Evolutionary conservation across 1,140 invertebrate species (phyloP).

Genomic region (Neotoxoptera formosana): DNA sequence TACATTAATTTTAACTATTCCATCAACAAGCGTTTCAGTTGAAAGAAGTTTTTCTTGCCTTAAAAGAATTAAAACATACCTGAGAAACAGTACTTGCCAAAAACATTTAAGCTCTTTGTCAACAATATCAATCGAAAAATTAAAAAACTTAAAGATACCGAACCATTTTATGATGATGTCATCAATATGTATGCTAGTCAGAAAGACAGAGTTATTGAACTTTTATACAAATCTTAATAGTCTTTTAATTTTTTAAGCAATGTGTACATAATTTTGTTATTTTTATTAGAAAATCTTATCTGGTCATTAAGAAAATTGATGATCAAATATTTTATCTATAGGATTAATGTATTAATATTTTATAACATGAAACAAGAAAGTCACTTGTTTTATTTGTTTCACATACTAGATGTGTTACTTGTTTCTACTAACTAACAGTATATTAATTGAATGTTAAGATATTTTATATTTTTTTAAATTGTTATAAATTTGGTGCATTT

Average conservation of each 20-base stretch:
- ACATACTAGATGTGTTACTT: no score
- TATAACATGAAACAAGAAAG: no score
- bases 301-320: no score
- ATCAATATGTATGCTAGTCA: conserved; percentile 18
- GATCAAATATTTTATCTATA: no score
- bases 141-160: background rate
- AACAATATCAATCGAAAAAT: background rate
- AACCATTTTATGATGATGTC: conserved; percentile 10
- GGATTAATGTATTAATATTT: no score
- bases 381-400: no score
- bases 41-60: conserved; percentile 12
- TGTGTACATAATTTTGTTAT: no score
- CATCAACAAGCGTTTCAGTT: background rate
- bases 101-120: background rate
- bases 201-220: background rate
- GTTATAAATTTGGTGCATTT: no score
- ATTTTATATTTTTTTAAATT: no score
- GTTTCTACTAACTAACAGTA: no score
- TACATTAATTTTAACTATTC: background rate
- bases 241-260: background rate
- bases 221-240: background rate
- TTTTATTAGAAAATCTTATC: no score
- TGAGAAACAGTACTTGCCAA: background rate
- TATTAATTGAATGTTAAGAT: no score
- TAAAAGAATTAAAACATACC: background rate